Conservation (phyloP, 2,113 vertebrate species). For the Hippocampus guttulatus region DNA sequence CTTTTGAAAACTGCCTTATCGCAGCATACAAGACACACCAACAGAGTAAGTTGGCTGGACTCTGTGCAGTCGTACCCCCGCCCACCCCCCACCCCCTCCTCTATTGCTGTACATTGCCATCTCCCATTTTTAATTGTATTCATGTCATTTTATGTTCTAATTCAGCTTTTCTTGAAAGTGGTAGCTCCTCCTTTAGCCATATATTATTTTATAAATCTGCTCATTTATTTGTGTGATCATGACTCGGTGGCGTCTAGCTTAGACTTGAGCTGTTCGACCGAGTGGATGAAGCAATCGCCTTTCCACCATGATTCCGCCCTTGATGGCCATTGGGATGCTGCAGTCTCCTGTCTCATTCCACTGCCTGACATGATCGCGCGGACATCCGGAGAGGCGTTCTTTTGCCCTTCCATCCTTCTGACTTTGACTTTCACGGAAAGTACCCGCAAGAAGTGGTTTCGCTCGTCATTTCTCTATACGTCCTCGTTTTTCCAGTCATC, state of each 20-base stretch:
- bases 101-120: slow-evolving; percentile 25
- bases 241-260: slow-evolving; percentile 21
- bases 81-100: neutral
- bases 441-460: slow-evolving; percentile 44
- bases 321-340: slow-evolving; percentile 60
- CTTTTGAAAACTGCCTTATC: slow-evolving; percentile 40
- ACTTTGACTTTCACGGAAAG: slow-evolving; percentile 63
- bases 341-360: slow-evolving; percentile 52
- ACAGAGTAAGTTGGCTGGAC: slow-evolving; percentile 60
- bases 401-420: slow-evolving; percentile 42
- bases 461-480: neutral
- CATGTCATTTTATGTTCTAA: slow-evolving; percentile 36
- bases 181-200: slow-evolving; percentile 25
- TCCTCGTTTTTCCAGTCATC: neutral
- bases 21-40: slow-evolving; percentile 60
- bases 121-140: slow-evolving; percentile 39
- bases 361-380: slow-evolving; percentile 61
- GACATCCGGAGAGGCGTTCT: slow-evolving; percentile 61
- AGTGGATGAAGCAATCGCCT: slow-evolving; percentile 47
- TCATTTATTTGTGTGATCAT: slow-evolving; percentile 50
- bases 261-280: slow-evolving; percentile 28
- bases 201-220: slow-evolving; percentile 12
- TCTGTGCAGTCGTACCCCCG: slow-evolving; percentile 34
- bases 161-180: slow-evolving; percentile 25
- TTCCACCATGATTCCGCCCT: slow-evolving; percentile 38